Base-by-base conservation (phyloP, 2,888 invertebrate genomes). In the Tenthredo notha region DNA sequence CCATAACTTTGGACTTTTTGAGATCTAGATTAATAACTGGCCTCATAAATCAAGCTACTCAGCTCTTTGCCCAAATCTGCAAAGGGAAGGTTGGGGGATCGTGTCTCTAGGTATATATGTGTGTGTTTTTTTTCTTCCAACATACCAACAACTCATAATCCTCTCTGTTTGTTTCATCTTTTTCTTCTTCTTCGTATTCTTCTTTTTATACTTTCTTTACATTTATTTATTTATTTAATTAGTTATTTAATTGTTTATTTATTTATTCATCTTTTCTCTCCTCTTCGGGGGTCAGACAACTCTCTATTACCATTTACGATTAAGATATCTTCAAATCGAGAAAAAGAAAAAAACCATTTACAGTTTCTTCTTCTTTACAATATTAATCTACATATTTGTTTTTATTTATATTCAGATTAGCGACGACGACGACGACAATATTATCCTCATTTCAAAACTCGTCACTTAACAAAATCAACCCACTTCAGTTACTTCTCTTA, bases 1-100 rank as follows among this genome's bases (percentile, higher is more conserved):
- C 18, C 61, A 18, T n/a, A 40, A 80, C 77, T 80, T 80, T 58
- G 65, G 80, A 80, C 61, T 61, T 33, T 80, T 80, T 65, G 61
- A 80, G 80, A 80, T 77, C 50, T 77, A 77, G 29, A 77, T 77
- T 77, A 74, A 43, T 43, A 43, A 74, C 74, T 74, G 74, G 74
- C 74, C 74, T 43, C 43, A 29, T 77, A 47, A 50, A 54, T 33
- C 50, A 77, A 47, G 50, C 77, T 21, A 47, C 33, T 40, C 40
- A 61, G 25, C 25, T 50, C 33, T 77, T 47, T 18, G 77, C 74
- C 40, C 43, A 50, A 50, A 15, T 25, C 21, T 43, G 40, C 43
- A 40, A 40, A 18, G 43, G 7, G 5, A 29, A 18, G 7, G 21
- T 40, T 43, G 10, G 37, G 12, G 40, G n/a, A 40, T 37, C 21